Conservation (phyloP, 2,797 vertebrate genomes). For the Lagothrix lagotricha region DNA sequence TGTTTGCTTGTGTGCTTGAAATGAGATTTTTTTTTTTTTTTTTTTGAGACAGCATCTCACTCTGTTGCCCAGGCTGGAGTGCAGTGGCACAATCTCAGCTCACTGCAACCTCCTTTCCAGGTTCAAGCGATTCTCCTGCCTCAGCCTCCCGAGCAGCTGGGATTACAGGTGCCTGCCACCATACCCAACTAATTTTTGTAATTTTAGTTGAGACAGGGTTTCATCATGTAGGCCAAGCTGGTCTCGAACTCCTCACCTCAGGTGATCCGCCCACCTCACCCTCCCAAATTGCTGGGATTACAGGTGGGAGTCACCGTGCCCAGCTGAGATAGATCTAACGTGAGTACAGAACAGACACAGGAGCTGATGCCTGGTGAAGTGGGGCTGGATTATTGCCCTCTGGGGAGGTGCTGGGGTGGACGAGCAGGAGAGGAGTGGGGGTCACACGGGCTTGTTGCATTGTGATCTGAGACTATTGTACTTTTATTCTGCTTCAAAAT, state of each 20-base stretch:
- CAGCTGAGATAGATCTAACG: too few species aligned
- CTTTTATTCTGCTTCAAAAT: background rate
- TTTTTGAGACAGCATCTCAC: background rate
- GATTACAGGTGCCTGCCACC: background rate
- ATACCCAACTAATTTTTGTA: background rate
- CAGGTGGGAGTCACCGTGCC: background rate
- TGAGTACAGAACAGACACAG: background rate
- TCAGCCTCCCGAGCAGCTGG: background rate
- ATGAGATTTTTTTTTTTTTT: background rate
- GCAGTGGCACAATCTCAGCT: background rate
- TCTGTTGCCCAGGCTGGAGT: background rate
- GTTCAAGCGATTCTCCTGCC: background rate
- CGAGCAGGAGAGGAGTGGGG: background rate
- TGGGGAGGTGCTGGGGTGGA: background rate
- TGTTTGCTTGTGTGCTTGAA: background rate
- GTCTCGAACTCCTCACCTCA: background rate
- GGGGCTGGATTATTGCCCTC: background rate
- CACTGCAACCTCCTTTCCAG: background rate
- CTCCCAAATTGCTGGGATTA: background rate
- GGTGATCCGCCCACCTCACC: background rate
- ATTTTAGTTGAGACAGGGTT: background rate
- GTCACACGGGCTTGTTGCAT: background rate
- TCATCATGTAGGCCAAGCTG: background rate
- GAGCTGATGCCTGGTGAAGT: background rate
- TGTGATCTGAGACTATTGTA: background rate